Evolutionary conservation across 1,140 invertebrate genomes (phyloP).

Genomic region (Thaumetopoea pityocampa): DNA sequence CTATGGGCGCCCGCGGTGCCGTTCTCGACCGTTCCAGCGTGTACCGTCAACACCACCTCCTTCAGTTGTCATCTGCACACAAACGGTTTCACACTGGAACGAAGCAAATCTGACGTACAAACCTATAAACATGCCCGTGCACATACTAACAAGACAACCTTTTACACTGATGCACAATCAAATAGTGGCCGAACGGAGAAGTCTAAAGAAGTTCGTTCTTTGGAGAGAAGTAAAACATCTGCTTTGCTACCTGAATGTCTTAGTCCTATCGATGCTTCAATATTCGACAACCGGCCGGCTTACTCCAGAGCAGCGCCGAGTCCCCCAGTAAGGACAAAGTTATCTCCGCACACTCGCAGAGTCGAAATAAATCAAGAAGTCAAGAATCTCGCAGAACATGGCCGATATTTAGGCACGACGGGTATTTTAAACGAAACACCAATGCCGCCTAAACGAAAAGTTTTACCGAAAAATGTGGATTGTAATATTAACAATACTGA

Average conservation of each 20-base stretch:
- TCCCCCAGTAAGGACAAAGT: conserved; percentile 62
- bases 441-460: conserved; percentile 52
- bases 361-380: conserved; percentile 52
- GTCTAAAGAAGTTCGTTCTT: conserved; percentile 31
- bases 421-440: conserved; percentile 51
- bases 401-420: conserved; percentile 37
- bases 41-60: conserved; percentile 50
- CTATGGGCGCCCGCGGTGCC: conserved; percentile 64
- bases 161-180: conserved; percentile 44
- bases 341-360: conserved; percentile 46
- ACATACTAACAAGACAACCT: conserved; percentile 43
- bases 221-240: conserved; percentile 71
- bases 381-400: conserved; percentile 37
- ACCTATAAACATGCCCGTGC: conserved; percentile 42
- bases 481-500: conserved; percentile 26
- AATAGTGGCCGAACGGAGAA: conserved; percentile 20
- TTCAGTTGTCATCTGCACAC: conserved; percentile 67
- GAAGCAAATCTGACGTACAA: conserved; percentile 67
- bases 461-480: conserved; percentile 45
- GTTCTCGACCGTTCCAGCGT: conserved; percentile 55
- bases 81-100: conserved; percentile 60
- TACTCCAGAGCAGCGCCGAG: conserved; percentile 65
- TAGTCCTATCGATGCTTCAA: conserved; percentile 56
- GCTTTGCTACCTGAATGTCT: conserved; percentile 42
- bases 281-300: conserved; percentile 59